phyloP scores from a whole-genome alignment of 2,797 vertebrate species.

The Chrysocyon brachyurus region DNA sequence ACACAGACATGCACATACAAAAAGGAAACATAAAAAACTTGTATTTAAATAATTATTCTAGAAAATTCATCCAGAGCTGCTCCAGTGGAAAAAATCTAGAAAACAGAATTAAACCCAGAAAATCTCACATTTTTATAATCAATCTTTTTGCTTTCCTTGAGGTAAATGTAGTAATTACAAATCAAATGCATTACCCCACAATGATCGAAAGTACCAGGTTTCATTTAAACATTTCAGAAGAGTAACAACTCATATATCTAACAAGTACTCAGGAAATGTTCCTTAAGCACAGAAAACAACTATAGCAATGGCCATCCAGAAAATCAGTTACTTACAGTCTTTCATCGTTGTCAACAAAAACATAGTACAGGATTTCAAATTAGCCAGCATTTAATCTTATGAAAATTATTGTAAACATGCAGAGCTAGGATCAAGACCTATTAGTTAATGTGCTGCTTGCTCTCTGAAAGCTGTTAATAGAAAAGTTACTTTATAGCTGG shows the following conservation, averaged over 20 bases:
- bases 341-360: slow-evolving; percentile 46
- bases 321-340: slow-evolving; percentile 62
- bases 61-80: slow-evolving; percentile 53
- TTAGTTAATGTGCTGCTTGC: slow-evolving; percentile 60
- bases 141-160: slow-evolving; percentile 42
- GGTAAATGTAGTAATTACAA: slow-evolving; percentile 23
- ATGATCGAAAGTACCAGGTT: slow-evolving; percentile 10
- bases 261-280: not conserved
- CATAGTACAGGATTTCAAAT: not conserved
- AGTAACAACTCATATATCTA: not conserved
- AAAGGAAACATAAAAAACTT: slow-evolving; percentile 24
- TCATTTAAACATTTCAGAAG: slow-evolving; percentile 50
- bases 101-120: slow-evolving; percentile 55
- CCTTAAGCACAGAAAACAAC: not conserved
- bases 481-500: slow-evolving; percentile 68
- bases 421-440: slow-evolving; percentile 58
- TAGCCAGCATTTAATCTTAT: slow-evolving; percentile 52
- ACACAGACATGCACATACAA: not conserved
- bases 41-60: slow-evolving; percentile 58
- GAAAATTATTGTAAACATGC: slow-evolving; percentile 63
- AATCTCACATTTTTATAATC: slow-evolving; percentile 36
- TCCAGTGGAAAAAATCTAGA: slow-evolving; percentile 40
- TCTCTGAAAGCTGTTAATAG: slow-evolving; percentile 75
- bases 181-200: not conserved
- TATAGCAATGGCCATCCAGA: not conserved